Percentiles rank a stretch among this genome's conserved stretches.
phyloP scores from a whole-genome alignment of 2,888 invertebrate genomes.

The Pollenia angustigena region DNA sequence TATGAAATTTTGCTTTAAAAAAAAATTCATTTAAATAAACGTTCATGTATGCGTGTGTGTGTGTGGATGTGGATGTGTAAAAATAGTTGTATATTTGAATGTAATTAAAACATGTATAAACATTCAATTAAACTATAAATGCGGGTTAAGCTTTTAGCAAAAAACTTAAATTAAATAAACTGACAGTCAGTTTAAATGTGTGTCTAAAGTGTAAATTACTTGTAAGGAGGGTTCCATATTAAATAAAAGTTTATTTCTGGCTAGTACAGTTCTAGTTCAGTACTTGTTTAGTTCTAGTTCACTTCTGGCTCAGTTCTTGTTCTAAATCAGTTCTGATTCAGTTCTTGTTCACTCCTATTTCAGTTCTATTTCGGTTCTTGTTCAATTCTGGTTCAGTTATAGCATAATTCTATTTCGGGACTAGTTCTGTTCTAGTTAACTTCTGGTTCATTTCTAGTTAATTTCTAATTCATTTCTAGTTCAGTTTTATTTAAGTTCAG shows the following conservation, averaged over 20 bases:
- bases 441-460: no score
- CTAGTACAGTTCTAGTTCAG: not conserved
- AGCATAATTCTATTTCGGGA: no score
- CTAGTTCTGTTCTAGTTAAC: no score
- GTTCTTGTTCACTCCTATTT: no score
- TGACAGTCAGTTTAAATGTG: slow-evolving; percentile 19
- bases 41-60: not conserved
- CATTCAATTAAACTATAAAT: slow-evolving; percentile 48
- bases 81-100: slow-evolving; percentile 53
- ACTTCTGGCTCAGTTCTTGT: no score
- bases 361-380: no score
- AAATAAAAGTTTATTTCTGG: not conserved
- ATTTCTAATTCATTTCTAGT: no score
- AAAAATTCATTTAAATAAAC: not conserved
- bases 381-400: no score
- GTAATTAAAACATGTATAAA: slow-evolving; percentile 60
- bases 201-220: not conserved
- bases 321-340: no score
- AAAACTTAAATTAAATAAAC: slow-evolving; percentile 25
- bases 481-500: no score
- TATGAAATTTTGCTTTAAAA: slow-evolving; percentile 22
- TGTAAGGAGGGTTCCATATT: not conserved
- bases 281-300: not conserved
- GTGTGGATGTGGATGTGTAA: not conserved
- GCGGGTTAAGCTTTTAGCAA: slow-evolving; percentile 56